Conservation (phyloP, 1,140 invertebrate species). For the Hyposmocoma kahamanoa region DNA sequence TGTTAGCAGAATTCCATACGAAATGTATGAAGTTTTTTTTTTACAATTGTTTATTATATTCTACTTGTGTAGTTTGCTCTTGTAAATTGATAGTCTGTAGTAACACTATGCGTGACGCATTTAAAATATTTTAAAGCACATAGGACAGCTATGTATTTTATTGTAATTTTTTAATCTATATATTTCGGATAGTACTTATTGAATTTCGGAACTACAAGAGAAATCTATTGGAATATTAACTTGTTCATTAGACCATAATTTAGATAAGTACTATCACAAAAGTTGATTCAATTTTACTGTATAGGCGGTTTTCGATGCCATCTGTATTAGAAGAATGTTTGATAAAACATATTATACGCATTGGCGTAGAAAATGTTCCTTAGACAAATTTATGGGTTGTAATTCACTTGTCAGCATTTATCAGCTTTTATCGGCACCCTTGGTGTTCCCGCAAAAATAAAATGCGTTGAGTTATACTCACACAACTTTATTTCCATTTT, state of each 20-base stretch:
- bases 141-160: not conserved
- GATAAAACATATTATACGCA: conserved; percentile 19
- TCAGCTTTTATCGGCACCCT: too few relatives aligned
- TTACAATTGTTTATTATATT: not conserved
- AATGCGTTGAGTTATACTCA: too few relatives aligned
- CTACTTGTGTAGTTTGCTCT: not conserved
- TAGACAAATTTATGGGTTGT: conserved; percentile 18
- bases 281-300: not conserved
- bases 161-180: not conserved
- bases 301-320: conserved; percentile 1
- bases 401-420: too few relatives aligned
- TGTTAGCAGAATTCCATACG: too few relatives aligned
- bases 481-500: too few relatives aligned
- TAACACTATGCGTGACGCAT: not conserved
- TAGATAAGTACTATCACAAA: not conserved
- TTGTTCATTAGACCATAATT: too few relatives aligned
- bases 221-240: too few relatives aligned
- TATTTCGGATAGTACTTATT: not conserved
- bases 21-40: not conserved
- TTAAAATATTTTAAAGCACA: not conserved
- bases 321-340: not conserved
- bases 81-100: not conserved
- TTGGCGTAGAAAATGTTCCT: conserved; percentile 30
- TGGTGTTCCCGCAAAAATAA: too few relatives aligned
- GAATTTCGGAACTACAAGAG: too few relatives aligned